Base-by-base conservation (phyloP, 1,140 invertebrate species). In the Patella vulgata region DNA sequence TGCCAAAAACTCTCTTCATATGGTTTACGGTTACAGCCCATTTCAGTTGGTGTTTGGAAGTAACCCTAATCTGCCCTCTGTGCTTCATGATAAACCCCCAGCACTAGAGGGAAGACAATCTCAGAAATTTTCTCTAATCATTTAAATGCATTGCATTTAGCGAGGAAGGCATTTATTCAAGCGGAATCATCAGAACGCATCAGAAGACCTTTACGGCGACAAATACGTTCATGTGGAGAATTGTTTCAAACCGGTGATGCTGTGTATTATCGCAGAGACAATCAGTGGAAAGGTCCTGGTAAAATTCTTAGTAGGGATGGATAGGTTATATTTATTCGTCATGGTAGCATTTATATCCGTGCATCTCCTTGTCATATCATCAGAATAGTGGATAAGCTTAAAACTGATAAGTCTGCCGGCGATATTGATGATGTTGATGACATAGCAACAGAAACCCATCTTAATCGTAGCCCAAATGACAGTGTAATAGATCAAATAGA, bases 181-280 rank as follows among this genome's bases (percentile, higher is more conserved):
- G 43, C 43, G 23, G 43, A 46, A n/a, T n/a, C 43, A n/a, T 46
- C 43, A 21, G 43, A 46, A 21, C 43, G 43, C 5, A 46, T 46
- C n/a, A 46, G 43, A n/a, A 6, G 43, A 46, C 5, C 6, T 46
- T 46, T 46, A 25, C 6, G 43, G 23, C 5, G n/a, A n/a, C 43
- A 46, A 46, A 46, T 8, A 46, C 43, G 43, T 8, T 46, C 43
- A 8, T 46, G 6, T 46, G 43, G 6, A 6, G 23, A n/a, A 46
- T 6, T 6, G 6, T 46, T 21, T 46, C n/a, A 46, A 46, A 46
- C 43, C 6, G 23, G 43, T n/a, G 43, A 46, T 6, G n/a, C 5
- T 8, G 43, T 46, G n/a, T 46, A 46, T 25, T 46, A 46, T 46
- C 6, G 23, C 6, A 6, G 43, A 25, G 43, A 46, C 8, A 46